phyloP scores from a whole-genome alignment of 2,113 vertebrate genomes.

The Grammomys dolichurus region DNA sequence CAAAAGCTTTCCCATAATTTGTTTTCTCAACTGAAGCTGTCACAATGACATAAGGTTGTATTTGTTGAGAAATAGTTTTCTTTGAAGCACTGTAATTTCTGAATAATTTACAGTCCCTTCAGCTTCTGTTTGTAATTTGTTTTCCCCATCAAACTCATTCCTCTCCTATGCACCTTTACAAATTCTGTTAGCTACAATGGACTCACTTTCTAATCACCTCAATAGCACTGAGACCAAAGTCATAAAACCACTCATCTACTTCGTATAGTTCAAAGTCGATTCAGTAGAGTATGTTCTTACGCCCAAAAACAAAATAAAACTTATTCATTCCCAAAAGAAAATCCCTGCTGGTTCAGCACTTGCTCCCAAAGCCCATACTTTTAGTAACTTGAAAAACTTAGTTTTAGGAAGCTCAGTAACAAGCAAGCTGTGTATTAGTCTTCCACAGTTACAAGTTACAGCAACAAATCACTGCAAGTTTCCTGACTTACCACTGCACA shows the following conservation, averaged over 20 bases:
- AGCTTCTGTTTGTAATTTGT: constrained; percentile 1
- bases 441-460: background rate
- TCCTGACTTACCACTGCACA: background rate
- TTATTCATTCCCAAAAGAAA: background rate
- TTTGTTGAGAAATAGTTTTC: constrained; percentile 51
- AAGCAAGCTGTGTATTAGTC: background rate
- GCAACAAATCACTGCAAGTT: background rate
- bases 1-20: background rate
- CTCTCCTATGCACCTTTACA: background rate
- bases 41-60: background rate
- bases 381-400: background rate
- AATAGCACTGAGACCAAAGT: background rate
- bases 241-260: background rate
- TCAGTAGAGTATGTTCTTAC: background rate
- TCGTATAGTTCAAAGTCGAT: background rate
- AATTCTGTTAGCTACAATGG: background rate
- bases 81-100: constrained; percentile 35
- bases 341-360: background rate
- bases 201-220: background rate
- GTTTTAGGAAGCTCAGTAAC: background rate
- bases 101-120: background rate
- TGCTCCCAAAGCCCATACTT: background rate
- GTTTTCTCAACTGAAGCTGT: background rate
- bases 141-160: background rate
- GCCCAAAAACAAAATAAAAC: background rate